Percentiles rank a stretch among this genome's conserved stretches.
These are phyloP conservation scores for Balaeniceps rex DNA, from an alignment of 2,113 vertebrate species.

Conservation along the genomic window DNA sequence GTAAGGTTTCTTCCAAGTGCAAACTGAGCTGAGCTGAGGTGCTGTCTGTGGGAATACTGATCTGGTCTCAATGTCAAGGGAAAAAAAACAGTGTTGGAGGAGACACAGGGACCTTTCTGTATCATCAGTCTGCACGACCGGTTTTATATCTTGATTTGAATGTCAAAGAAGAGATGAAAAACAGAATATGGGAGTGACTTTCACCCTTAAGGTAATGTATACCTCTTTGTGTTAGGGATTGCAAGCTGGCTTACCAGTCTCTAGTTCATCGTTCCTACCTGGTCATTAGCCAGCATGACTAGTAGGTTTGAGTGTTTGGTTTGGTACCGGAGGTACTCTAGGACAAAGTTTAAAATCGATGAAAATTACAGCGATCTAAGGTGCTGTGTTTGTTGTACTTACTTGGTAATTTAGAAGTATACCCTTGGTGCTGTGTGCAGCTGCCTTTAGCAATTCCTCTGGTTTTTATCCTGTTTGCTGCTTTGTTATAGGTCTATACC, in stretches of 20 bases:
- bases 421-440: neutral
- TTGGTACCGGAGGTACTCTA: neutral
- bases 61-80: neutral
- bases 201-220: neutral
- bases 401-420: neutral
- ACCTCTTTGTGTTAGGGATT: neutral
- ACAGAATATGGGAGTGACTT: neutral
- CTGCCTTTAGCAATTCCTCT: neutral
- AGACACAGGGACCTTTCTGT: neutral
- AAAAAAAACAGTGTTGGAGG: neutral
- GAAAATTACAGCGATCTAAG: neutral
- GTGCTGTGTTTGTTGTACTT: neutral
- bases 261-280: neutral
- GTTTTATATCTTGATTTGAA: slow-evolving; percentile 10
- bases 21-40: neutral
- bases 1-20: neutral
- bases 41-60: neutral
- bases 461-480: neutral
- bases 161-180: neutral
- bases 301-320: neutral
- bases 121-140: neutral
- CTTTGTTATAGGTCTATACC: neutral
- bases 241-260: neutral
- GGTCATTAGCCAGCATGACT: neutral
- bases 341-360: neutral